Evolutionary conservation across 2,888 invertebrate species (phyloP).

Genomic region (Caenorhabditis panamensis): DNA sequence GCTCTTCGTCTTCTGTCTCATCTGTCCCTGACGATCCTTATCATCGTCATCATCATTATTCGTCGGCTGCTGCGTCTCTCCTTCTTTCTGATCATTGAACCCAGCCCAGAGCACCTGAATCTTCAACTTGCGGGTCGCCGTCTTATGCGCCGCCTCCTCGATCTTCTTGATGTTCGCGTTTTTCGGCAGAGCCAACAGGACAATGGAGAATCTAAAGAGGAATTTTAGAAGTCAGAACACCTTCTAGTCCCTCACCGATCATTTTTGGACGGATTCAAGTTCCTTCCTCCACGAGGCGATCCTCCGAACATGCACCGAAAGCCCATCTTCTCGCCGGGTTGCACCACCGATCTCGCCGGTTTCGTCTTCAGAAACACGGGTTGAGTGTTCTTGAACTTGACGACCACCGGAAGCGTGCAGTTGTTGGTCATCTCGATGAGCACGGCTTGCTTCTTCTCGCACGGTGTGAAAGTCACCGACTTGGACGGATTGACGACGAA

Average conservation of each 20-base stretch:
- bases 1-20: slow-evolving; percentile 13
- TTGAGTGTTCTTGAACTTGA: slow-evolving; percentile 42
- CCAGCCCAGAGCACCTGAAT: slow-evolving; percentile 20
- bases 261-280: background rate
- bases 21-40: slow-evolving; percentile 43
- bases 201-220: slow-evolving; percentile 28
- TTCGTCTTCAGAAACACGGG: slow-evolving; percentile 7
- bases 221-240: background rate
- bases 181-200: slow-evolving; percentile 13
- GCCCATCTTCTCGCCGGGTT: slow-evolving; percentile 9
- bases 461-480: slow-evolving; percentile 32
- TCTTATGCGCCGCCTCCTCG: background rate
- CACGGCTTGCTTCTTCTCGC: slow-evolving; percentile 25
- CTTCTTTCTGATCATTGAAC: slow-evolving; percentile 31
- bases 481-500: slow-evolving; percentile 44
- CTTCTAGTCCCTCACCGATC: background rate
- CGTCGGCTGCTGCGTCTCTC: slow-evolving; percentile 32
- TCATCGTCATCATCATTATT: slow-evolving; percentile 33
- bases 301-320: slow-evolving; percentile 32
- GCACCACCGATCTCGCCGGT: background rate
- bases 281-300: background rate
- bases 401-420: background rate
- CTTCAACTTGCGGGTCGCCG: slow-evolving; percentile 6
- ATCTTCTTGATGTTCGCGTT: slow-evolving; percentile 14
- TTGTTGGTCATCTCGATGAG: slow-evolving; percentile 26